phyloP scores from a whole-genome alignment of 2,888 invertebrate genomes.

The Homarus gammarus region DNA sequence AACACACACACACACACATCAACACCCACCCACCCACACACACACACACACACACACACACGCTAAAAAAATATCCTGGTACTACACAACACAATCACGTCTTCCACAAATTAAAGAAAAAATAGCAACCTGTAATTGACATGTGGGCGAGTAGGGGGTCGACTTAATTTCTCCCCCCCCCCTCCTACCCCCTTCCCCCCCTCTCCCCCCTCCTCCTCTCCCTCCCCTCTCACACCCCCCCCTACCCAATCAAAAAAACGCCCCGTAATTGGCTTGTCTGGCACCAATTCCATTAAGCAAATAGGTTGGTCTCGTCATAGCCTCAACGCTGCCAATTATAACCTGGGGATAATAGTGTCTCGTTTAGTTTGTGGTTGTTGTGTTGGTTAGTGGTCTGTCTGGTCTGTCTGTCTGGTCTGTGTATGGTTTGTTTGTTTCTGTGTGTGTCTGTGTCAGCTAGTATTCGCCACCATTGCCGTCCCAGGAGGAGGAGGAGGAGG shows the following conservation, averaged over 20 bases:
- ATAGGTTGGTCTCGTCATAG: slow-evolving; percentile 38
- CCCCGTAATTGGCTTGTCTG: slow-evolving; percentile 31
- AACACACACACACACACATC: no score
- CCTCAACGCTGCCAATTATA: slow-evolving; percentile 41
- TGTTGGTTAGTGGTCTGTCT: not conserved
- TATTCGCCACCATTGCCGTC: no score
- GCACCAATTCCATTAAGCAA: slow-evolving; percentile 52
- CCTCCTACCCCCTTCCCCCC: no score
- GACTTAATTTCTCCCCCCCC: slow-evolving; percentile 23
- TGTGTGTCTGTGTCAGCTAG: no score
- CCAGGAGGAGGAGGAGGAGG: no score
- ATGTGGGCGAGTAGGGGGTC: slow-evolving; percentile 1
- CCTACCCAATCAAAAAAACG: slow-evolving; percentile 27
- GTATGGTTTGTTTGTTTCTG: no score
- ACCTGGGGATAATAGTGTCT: not conserved
- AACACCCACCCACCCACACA: no score
- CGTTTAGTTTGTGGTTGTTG: not conserved
- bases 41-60: not conserved
- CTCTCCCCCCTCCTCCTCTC: no score
- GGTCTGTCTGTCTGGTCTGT: no score
- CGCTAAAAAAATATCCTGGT: not conserved
- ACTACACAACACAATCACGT: not conserved
- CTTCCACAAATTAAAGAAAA: slow-evolving; percentile 15
- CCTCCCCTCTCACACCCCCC: no score
- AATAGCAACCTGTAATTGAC: slow-evolving; percentile 26